These are phyloP conservation scores for Pipistrellus nathusii DNA, from an alignment of 2,797 vertebrate genomes.

Conservation along the genomic window DNA sequence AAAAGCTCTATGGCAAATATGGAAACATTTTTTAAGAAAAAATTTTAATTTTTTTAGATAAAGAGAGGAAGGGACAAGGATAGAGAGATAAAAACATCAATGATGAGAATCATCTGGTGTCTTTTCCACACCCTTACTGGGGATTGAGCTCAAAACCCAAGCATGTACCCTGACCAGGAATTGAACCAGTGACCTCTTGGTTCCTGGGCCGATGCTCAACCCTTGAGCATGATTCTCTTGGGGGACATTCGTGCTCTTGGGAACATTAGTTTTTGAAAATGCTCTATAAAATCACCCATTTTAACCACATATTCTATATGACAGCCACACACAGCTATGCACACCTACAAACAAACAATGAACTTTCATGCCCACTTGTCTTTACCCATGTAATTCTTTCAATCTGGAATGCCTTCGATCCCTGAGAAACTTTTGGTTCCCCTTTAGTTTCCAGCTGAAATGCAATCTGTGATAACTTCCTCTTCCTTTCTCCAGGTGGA, in stretches of 20 bases:
- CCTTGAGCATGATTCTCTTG: background rate
- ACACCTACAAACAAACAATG: background rate
- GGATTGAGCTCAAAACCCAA: too few species aligned
- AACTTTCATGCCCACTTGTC: background rate
- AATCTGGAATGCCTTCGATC: background rate
- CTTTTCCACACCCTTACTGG: too few species aligned
- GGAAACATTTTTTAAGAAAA: background rate
- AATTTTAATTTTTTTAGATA: too few species aligned
- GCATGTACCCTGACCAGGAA: too few species aligned
- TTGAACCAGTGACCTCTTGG: too few species aligned
- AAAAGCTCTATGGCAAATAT: background rate
- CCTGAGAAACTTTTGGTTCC: constrained; percentile 10
- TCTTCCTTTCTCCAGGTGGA: background rate
- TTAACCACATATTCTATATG: background rate
- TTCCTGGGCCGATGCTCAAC: too few species aligned
- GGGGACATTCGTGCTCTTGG: background rate
- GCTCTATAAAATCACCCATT: background rate
- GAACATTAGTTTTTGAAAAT: constrained; percentile 2
- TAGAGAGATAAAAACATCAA: too few species aligned
- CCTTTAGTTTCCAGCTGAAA: background rate
- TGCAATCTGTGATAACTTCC: background rate
- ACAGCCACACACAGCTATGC: background rate
- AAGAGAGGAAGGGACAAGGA: too few species aligned
- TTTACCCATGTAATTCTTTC: background rate
- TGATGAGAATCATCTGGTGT: too few species aligned